These are phyloP conservation scores for Lordiphosa stackelbergi DNA, from an alignment of 1,140 invertebrate species.

Conservation along the genomic window DNA sequence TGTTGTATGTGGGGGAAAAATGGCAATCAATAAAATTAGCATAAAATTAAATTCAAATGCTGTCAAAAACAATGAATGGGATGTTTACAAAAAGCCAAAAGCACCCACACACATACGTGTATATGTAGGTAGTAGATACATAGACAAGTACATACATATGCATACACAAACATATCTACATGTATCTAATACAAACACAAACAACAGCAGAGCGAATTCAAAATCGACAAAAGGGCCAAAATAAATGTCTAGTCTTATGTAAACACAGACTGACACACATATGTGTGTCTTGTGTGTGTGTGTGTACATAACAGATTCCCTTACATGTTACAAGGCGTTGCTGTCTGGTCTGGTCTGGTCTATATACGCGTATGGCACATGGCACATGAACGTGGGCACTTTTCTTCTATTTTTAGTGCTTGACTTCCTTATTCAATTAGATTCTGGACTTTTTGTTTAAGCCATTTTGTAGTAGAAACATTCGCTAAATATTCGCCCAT, in stretches of 20 bases:
- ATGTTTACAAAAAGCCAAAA: constrained; percentile 2
- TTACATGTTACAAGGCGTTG: too few species aligned
- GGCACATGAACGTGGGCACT: too few species aligned
- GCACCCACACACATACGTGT: background rate
- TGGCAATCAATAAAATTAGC: too few species aligned
- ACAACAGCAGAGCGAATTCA: background rate
- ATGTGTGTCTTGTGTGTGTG: constrained; percentile 1
- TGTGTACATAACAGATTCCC: background rate
- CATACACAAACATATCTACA: constrained; percentile 6
- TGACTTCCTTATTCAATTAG: too few species aligned
- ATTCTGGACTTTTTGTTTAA: too few species aligned
- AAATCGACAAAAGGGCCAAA: background rate
- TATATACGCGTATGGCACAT: too few species aligned
- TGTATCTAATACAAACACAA: background rate
- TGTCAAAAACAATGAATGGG: constrained; percentile 1
- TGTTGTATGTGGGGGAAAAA: too few species aligned
- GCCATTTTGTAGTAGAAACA: background rate
- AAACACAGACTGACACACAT: constrained; percentile 21
- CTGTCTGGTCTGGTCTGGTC: too few species aligned
- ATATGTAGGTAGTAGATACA: background rate
- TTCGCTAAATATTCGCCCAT: background rate
- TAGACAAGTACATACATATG: background rate
- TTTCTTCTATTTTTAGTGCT: too few species aligned
- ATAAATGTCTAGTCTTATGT: constrained; percentile 55
- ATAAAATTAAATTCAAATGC: constrained; percentile 2